These are phyloP conservation scores for Coilia nasus DNA, from an alignment of 2,797 vertebrate genomes.

Conservation along the genomic window DNA sequence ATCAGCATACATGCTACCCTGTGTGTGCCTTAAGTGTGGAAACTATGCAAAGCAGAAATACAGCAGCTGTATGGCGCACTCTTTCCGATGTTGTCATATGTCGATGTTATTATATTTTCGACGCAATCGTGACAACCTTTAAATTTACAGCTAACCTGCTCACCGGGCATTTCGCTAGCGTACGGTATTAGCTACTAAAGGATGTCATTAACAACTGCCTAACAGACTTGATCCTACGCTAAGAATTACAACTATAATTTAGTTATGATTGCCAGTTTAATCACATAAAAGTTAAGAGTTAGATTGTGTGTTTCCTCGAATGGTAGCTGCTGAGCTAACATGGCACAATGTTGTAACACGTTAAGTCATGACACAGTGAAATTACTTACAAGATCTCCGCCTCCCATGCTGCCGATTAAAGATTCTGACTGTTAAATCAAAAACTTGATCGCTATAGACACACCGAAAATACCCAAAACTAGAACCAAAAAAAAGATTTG, in stretches of 20 bases:
- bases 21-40: neutral
- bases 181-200: neutral
- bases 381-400: constrained; percentile 74
- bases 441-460: neutral
- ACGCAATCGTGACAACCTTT: neutral
- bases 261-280: neutral
- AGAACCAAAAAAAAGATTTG: neutral
- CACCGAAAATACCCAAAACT: neutral
- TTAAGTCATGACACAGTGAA: neutral
- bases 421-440: neutral
- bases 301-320: neutral
- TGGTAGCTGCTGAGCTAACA: neutral
- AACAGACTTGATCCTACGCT: neutral
- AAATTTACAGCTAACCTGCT: constrained; percentile 17
- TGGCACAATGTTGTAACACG: neutral
- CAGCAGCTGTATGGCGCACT: neutral
- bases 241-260: neutral
- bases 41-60: neutral
- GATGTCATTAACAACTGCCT: neutral
- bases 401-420: constrained; percentile 67
- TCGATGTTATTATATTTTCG: neutral
- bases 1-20: too few species aligned
- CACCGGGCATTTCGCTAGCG: too few species aligned
- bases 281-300: too few species aligned
- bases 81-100: too few species aligned